Conservation (phyloP, 2,113 vertebrate genomes). For the Myrmecophaga tridactyla region DNA sequence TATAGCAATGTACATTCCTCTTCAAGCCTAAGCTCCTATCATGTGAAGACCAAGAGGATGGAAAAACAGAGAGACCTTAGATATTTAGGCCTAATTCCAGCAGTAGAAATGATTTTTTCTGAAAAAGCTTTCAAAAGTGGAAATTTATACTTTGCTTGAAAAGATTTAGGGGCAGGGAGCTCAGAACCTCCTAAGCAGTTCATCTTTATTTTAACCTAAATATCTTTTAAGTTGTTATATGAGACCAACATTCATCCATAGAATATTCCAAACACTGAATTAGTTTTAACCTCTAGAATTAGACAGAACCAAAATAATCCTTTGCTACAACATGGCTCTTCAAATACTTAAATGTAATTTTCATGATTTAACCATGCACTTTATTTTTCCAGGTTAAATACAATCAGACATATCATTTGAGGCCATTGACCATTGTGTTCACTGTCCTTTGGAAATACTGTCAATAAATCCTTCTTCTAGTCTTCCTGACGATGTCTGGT, state of each 20-base stretch:
- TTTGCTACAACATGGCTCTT: not conserved
- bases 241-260: not conserved
- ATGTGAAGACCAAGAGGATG: not conserved
- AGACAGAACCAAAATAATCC: not conserved
- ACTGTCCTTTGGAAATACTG: not conserved
- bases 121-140: not conserved
- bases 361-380: not conserved
- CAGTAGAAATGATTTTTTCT: not conserved
- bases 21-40: not conserved
- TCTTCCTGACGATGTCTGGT: not conserved
- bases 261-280: not conserved
- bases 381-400: not conserved
- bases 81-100: not conserved
- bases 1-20: not conserved
- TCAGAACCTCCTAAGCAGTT: not conserved
- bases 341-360: conserved; percentile 38
- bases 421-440: not conserved
- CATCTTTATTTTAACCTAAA: not conserved
- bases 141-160: not conserved
- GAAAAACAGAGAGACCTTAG: not conserved
- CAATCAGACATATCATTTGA: not conserved
- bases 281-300: not conserved
- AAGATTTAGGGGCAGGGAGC: not conserved
- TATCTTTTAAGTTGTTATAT: conserved; percentile 1
- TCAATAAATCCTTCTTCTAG: not conserved